Evolutionary conservation across 37 sponge, comb jelly and placozoan species (phyloP).

Genomic region (Bolinopsis microptera): DNA sequence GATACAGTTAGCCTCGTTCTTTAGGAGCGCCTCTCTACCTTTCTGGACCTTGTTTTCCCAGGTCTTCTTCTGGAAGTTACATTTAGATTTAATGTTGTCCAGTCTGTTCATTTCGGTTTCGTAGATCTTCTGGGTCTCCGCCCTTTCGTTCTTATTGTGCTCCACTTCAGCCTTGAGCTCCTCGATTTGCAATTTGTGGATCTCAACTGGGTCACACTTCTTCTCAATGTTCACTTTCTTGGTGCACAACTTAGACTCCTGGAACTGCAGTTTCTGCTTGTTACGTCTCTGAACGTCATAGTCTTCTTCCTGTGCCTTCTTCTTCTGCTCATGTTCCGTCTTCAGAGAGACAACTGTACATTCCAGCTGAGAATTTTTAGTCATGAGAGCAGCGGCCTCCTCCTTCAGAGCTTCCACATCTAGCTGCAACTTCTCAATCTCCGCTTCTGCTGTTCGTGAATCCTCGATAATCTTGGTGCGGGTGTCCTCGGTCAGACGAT

Average conservation of each 20-base stretch:
- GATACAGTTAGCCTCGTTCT: background rate
- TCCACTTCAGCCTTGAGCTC: background rate
- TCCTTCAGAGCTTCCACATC: background rate
- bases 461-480: slow-evolving; percentile 18
- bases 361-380: background rate
- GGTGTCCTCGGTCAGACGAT: slow-evolving; percentile 29
- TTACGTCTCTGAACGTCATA: slow-evolving; percentile 14
- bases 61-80: slow-evolving; percentile 4
- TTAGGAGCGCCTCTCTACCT: background rate
- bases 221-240: slow-evolving; percentile 61
- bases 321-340: background rate
- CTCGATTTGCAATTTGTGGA: slow-evolving; percentile 1
- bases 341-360: background rate
- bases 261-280: slow-evolving; percentile 25
- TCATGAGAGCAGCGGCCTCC: background rate
- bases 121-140: background rate
- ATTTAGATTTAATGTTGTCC: slow-evolving; percentile 3
- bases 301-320: slow-evolving; percentile 3
- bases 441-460: background rate
- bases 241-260: slow-evolving; percentile 25
- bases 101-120: slow-evolving; percentile 6
- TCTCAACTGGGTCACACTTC: slow-evolving; percentile 41
- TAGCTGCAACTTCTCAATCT: background rate
- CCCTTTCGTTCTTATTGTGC: background rate
- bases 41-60: background rate